phyloP scores from a whole-genome alignment of 1,140 invertebrate genomes.

The Chrysopa pallens region DNA sequence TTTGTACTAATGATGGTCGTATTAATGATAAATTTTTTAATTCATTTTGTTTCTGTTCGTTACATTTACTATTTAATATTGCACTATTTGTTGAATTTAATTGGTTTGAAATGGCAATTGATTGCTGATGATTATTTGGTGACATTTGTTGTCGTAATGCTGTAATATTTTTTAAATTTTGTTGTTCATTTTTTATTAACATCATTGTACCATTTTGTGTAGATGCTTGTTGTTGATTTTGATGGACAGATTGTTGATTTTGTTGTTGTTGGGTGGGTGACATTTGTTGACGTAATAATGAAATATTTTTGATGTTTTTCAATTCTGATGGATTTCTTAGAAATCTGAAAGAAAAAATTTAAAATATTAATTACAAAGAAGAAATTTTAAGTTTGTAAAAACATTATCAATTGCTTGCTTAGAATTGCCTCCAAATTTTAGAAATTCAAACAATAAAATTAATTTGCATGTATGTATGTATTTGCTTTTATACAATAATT shows the following conservation, averaged over 20 bases:
- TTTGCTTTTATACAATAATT: no score
- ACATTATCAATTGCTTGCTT: no score
- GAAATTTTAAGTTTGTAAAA: no score
- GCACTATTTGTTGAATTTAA: no score
- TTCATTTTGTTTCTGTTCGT: no score
- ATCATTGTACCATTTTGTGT: no score
- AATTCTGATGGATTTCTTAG: constrained; percentile 75
- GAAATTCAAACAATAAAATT: no score
- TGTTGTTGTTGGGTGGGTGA: constrained; percentile 33
- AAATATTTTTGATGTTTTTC: constrained; percentile 87
- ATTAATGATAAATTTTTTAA: no score
- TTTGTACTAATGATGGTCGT: constrained; percentile 5
- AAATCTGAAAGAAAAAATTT: constrained; percentile 41
- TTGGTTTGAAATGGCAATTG: constrained; percentile 8
- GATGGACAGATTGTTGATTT: background rate
- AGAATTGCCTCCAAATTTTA: no score
- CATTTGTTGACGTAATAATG: constrained; percentile 70
- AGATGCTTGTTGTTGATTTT: no score
- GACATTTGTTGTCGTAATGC: constrained; percentile 70
- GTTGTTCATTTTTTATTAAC: constrained; percentile 40
- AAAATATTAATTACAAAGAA: background rate
- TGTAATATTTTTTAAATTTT: constrained; percentile 86
- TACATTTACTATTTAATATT: no score
- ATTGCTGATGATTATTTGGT: constrained; percentile 25
- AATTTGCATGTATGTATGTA: no score